Base-by-base conservation (phyloP, 2,113 vertebrate species). In the pig (Sus scrofa) region DNA sequence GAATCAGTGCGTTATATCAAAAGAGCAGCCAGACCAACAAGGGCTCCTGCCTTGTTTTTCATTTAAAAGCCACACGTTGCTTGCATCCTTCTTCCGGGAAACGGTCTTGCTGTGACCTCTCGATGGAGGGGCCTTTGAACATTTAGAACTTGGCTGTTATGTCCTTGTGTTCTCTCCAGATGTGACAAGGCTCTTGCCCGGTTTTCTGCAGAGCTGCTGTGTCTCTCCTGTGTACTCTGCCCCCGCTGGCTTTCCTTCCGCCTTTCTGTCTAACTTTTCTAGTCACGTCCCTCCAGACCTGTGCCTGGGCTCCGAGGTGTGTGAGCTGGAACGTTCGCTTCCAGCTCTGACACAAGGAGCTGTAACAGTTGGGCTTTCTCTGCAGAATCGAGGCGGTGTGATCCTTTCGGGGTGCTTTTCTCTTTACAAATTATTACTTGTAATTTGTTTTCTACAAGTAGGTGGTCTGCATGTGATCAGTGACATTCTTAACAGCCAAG, bases 11-110 rank as follows among this genome's bases (percentile, higher is more conserved):
- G 2, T 84, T 87, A 7, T 67, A 77, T 84, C 91, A 96, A 34
- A 30, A 92, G n/a, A 73, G 11, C 44, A 44, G 85, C 32, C 56
- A 84, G 50, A 84, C 54, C 44, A 73, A 71, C 75, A 83, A 83
- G 83, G 67, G 8, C 30, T 39, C 54, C 65, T 87, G 71, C 83
- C 56, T 96, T 37, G 30, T 34, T 97, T 92, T 92, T 81, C 54
- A 73, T 75, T 67, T 95, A 52, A 89, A 79, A 92, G 85, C 71
- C 94, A 56, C 92, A 71, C 15, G 18, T 96, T 65, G 27, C 70
- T 86, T 71, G 65, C 27, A 78, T 22, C 34, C 54, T 84, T 94
- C 77, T 93, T 94, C 71, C 1, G 0, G 71, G 50, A 87, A 90
- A 82, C 15, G 37, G 32, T 75, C 83, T 88, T 94, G 19, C 56